Evolutionary conservation across 2,888 invertebrate species (phyloP).

Genomic region (Keiferia lycopersicella): DNA sequence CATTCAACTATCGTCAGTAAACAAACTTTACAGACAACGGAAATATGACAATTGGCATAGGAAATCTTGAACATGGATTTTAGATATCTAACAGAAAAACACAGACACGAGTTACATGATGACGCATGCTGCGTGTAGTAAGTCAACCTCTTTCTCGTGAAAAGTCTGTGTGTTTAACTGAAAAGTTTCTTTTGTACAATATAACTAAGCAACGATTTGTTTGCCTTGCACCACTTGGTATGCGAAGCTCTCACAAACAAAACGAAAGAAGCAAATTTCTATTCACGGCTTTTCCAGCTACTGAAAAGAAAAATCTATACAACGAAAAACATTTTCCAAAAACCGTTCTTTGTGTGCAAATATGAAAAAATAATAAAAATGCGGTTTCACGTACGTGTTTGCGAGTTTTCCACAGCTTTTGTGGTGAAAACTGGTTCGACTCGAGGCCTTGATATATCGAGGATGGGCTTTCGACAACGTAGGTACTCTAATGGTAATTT

Average conservation of each 20-base stretch:
- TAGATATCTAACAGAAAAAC: too few relatives aligned
- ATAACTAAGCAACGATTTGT: neutral
- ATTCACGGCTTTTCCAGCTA: slow-evolving; percentile 29
- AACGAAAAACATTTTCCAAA: slow-evolving; percentile 32
- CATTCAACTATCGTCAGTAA: too few relatives aligned
- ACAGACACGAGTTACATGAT: too few relatives aligned
- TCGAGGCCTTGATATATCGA: slow-evolving; percentile 6
- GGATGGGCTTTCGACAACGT: slow-evolving; percentile 12
- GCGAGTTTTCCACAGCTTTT: slow-evolving; percentile 12
- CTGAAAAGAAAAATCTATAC: slow-evolving; percentile 31
- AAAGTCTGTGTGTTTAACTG: too few relatives aligned
- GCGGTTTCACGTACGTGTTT: slow-evolving; percentile 24
- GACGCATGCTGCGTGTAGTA: too few relatives aligned
- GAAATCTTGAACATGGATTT: too few relatives aligned
- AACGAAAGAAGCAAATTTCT: slow-evolving; percentile 21
- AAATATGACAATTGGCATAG: too few relatives aligned
- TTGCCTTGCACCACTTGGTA: neutral
- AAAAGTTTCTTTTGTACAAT: too few relatives aligned
- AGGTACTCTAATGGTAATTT: neutral
- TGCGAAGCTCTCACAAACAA: slow-evolving; percentile 8
- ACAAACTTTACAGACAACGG: too few relatives aligned
- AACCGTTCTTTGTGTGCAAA: slow-evolving; percentile 26
- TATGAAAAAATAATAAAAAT: slow-evolving; percentile 27
- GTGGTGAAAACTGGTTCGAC: slow-evolving; percentile 17
- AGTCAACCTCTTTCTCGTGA: too few relatives aligned